Evolutionary conservation across 2,113 vertebrate species (phyloP), one percentile per base, ranked within the genome.

Genomic region (Fregetta grallaria): DNA sequence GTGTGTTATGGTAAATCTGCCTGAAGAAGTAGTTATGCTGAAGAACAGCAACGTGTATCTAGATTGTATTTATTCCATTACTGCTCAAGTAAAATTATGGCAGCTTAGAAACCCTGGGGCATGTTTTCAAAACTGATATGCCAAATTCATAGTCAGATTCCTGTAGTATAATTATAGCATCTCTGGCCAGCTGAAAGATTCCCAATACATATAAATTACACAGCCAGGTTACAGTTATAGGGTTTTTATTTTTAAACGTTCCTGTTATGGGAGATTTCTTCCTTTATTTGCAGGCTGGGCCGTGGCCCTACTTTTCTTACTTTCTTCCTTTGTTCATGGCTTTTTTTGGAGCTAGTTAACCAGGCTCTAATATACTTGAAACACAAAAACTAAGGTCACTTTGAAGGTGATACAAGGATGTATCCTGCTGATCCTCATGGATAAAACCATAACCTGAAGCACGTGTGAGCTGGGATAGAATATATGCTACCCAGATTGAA

Each of bases 1-100:
- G 97, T 92, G 97, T 52, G 96, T 97, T 98, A 97, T 86, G 96
- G 97, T 97, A 98, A 98, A 98, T 98, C 98, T 98, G 98, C 97
- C 97, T 96, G 95, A 81, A 96, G 97, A 97, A 95, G 96, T 90
- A 95, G 97, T 97, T 98, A 97, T 89, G 92, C 93, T 94, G 94
- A 96, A 73, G 92, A 96, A 97, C 97, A 96, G 93, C 96, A 97
- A 96, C 40, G 85, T 91, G 94, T 96, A 95, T 66, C 93, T 93
- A 88, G 93, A 97, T 90, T 96, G 96, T 95, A 91, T 97, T 96
- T 96, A 97, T 97, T 96, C 96, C 89, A 97, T 97, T 97, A 96
- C 95, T 25, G 94, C 86, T 84, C 67, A 65, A 92, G 94, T 72
- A 78, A 97, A 97, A 97, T 96, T 85, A 97, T 89, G 79, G 94